Evolutionary conservation across 2,888 invertebrate genomes (phyloP), one percentile per base, ranked within the genome.

Genomic region (Noctua janthe): DNA sequence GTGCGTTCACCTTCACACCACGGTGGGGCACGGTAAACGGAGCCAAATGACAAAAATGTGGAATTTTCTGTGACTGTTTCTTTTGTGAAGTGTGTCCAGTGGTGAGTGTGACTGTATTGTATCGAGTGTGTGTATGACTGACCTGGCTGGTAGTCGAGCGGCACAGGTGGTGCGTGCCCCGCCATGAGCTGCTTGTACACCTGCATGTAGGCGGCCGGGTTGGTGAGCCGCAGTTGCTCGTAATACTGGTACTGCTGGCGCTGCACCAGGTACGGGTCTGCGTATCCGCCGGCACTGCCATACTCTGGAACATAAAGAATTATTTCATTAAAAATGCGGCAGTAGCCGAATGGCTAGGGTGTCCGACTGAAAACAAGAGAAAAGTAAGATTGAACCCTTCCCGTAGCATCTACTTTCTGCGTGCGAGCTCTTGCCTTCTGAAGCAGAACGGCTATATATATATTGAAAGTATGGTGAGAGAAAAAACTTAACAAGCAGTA

Each of bases 141-240:
- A 64, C 83, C 86, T 59, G 78, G 71, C 39, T 83, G 80, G 80
- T 70, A 83, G 75, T 87, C 78, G 77, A 43, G 87, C 47, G 89
- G 86, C 77, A 80, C 77, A 71, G 82, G 85, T 64, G 91, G 91
- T 83, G 93, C 92, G 82, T 89, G 93, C 69, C 94, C 97, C n/a
- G 96, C 95, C 94, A 97, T 97, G 92, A 98, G 98, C 93, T 98
- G 98, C 91, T 98, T 97, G 96, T 98, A 99, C 97, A 98, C 97
- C 91, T 98, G 98, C 86, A 98, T 97, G 95, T 99, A 99, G 47
- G 98, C 98, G 91, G 98, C 98, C 43, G 99, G 98, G 97, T 99
- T 98, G 71, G 97, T 98, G 81, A 98, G 97, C 8, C 98, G 97
- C 93, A 99, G 96, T 93, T 98, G 98, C 95, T 98, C 98, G 93